Percentiles rank a stretch among this genome's conserved stretches.
Evolutionary conservation across 2,888 invertebrate genomes (phyloP).

Genomic region (Limnephilus rhombicus): DNA sequence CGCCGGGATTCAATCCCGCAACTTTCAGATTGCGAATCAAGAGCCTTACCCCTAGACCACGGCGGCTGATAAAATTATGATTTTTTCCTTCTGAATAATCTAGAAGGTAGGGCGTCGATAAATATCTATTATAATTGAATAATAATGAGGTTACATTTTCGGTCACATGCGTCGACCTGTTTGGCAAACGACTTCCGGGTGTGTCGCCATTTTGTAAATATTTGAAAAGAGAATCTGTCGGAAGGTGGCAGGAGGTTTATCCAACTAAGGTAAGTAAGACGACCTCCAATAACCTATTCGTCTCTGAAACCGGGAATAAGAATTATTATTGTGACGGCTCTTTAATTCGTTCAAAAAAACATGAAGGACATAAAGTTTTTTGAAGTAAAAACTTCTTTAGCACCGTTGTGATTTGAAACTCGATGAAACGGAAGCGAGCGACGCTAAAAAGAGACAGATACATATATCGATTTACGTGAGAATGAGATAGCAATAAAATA

Average conservation of each 20-base stretch:
- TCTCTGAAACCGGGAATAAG: not conserved
- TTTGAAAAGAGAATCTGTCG: constrained; percentile 38
- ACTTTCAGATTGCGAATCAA: too few relatives aligned
- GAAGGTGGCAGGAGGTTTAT: constrained; percentile 3
- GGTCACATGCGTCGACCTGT: not conserved
- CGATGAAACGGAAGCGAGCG: too few relatives aligned
- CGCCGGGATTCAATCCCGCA: too few relatives aligned
- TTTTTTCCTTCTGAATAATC: not conserved
- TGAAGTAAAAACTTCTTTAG: too few relatives aligned
- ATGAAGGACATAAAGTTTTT: not conserved
- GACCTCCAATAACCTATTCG: not conserved
- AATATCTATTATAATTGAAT: too few relatives aligned
- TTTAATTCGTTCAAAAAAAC: not conserved
- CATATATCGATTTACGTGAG: too few relatives aligned
- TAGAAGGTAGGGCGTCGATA: too few relatives aligned
- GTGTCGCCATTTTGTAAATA: constrained; percentile 43
- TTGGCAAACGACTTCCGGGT: not conserved
- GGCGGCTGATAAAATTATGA: too few relatives aligned
- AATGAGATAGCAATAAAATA: too few relatives aligned
- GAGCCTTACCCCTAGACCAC: too few relatives aligned
- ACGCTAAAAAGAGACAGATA: too few relatives aligned
- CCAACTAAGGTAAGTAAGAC: constrained; percentile 11
- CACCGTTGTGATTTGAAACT: too few relatives aligned
- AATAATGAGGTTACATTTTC: not conserved
- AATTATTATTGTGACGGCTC: not conserved